phyloP scores from a whole-genome alignment of 2,888 invertebrate species.

The Cataglyphis rosenhaueri region DNA sequence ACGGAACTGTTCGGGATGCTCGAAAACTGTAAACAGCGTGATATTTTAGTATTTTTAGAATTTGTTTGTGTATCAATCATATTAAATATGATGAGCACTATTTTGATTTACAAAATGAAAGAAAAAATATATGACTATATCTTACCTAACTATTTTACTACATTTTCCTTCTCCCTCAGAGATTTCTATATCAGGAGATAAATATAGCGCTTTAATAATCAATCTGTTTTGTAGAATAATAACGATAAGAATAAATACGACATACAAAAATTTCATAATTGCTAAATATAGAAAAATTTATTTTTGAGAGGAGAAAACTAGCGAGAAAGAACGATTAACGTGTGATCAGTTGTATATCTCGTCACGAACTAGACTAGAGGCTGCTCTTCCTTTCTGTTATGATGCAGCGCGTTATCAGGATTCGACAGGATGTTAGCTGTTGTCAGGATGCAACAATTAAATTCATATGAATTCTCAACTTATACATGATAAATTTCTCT shows the following conservation, averaged over 20 bases:
- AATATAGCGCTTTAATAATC: not conserved
- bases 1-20: not conserved
- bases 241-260: constrained; percentile 6
- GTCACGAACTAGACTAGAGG: not conserved
- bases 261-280: constrained; percentile 25
- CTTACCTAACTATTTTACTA: constrained; percentile 23
- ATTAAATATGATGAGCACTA: not conserved
- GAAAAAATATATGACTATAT: not conserved
- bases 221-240: not conserved
- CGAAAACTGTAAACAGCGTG: constrained; percentile 30
- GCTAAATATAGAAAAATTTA: constrained; percentile 7
- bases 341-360: not conserved
- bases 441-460: constrained; percentile 24
- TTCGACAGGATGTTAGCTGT: constrained; percentile 61
- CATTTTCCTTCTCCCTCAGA: not conserved
- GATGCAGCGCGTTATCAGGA: constrained; percentile 29
- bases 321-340: not conserved
- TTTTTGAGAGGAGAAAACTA: not conserved
- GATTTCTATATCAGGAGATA: no score
- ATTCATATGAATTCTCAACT: not conserved
- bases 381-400: not conserved
- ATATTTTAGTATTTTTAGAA: not conserved
- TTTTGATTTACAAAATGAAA: not conserved
- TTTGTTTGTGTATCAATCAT: not conserved
- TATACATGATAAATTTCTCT: not conserved